Percentiles rank a stretch among this genome's conserved stretches.
Evolutionary conservation across 2,888 invertebrate species (phyloP).

Genomic region (Thera britannica): DNA sequence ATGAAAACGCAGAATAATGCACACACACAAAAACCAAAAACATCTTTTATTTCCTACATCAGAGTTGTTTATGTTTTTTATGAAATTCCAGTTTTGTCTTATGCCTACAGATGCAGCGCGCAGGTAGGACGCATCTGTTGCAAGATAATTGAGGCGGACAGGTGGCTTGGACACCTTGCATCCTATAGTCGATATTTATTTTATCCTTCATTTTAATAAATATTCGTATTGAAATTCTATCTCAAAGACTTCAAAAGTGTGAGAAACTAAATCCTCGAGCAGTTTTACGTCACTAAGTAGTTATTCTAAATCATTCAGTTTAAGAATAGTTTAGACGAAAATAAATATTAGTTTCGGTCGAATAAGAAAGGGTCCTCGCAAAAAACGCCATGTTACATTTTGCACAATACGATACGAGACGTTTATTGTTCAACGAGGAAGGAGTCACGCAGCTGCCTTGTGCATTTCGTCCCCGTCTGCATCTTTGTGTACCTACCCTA

Average conservation of each 20-base stretch:
- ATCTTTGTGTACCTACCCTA: slow-evolving; percentile 73
- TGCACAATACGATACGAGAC: slow-evolving; percentile 75
- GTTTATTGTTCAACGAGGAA: slow-evolving; percentile 78
- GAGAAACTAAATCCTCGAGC: background rate
- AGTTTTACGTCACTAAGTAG: background rate
- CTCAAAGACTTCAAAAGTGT: background rate
- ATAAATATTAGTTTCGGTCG: slow-evolving; percentile 46
- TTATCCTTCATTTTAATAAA: slow-evolving; percentile 6
- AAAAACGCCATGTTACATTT: slow-evolving; percentile 76
- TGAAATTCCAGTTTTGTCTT: slow-evolving; percentile 45
- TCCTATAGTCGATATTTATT: slow-evolving; percentile 51
- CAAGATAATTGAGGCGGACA: slow-evolving; percentile 74
- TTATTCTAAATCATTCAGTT: background rate
- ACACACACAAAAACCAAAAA: slow-evolving; percentile 7
- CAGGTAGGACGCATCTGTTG: slow-evolving; percentile 81
- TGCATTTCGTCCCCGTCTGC: slow-evolving; percentile 81
- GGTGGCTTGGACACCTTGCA: slow-evolving; percentile 80
- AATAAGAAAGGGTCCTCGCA: slow-evolving; percentile 54
- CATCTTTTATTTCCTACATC: slow-evolving; percentile 4
- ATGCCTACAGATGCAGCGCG: slow-evolving; percentile 44
- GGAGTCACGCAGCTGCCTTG: slow-evolving; percentile 80
- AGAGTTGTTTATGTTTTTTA: slow-evolving; percentile 57
- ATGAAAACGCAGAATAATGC: background rate
- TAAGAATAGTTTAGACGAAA: slow-evolving; percentile 17
- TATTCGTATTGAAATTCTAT: slow-evolving; percentile 1